These are phyloP conservation scores for Creontiades dilutus DNA, from an alignment of 2,888 invertebrate genomes.

Conservation along the genomic window DNA sequence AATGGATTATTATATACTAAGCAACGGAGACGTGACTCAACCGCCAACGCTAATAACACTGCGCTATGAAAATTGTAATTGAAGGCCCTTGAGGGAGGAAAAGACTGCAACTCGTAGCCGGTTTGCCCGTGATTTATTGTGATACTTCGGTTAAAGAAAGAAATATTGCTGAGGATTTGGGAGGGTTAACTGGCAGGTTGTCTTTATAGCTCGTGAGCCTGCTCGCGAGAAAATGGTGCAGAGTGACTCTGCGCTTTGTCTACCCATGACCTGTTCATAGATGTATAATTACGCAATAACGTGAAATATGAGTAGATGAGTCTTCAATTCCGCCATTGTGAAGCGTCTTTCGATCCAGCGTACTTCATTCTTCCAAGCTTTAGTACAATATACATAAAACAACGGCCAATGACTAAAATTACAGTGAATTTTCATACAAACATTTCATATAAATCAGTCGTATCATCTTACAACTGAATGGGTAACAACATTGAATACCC, in stretches of 20 bases:
- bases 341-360: no score
- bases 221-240: constrained; percentile 1
- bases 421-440: no score
- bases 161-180: constrained; percentile 25
- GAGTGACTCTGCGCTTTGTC: background rate
- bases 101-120: background rate
- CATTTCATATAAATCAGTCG: no score
- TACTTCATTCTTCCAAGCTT: no score
- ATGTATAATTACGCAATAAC: constrained; percentile 11
- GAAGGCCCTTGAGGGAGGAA: constrained; percentile 25
- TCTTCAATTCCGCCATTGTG: no score
- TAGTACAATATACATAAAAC: no score
- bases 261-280: background rate
- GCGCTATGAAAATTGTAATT: constrained; percentile 25
- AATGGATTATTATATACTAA: background rate
- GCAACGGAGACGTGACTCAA: constrained; percentile 6
- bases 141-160: constrained; percentile 19
- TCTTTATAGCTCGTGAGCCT: constrained; percentile 18
- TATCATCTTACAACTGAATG: no score
- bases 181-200: constrained; percentile 25
- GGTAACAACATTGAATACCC: no score
- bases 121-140: constrained; percentile 9
- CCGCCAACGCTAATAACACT: constrained; percentile 9
- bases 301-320: background rate
- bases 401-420: no score